A percentile compares a stretch with the other conserved stretches of the same genome.
Conservation (phyloP, 92 coral and sea anemone genomes). For the Epizoanthus stellaris region DNA sequence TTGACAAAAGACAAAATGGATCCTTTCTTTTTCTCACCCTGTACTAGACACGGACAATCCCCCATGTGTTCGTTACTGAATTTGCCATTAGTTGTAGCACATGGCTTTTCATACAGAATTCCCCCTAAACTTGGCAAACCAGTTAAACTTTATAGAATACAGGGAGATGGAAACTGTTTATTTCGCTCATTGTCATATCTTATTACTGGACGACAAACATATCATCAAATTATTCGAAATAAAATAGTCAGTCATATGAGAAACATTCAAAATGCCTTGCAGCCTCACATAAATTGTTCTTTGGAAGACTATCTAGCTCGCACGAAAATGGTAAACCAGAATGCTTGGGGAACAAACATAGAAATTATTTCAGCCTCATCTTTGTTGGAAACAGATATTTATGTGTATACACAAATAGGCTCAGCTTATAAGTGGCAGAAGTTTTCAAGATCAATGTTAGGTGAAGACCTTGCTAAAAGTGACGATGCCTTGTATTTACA, state of each 20-base stretch:
- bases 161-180: conserved; percentile 64
- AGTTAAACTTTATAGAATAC: conserved; percentile 16
- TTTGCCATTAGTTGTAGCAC: conserved; percentile 43
- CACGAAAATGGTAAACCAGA: conserved; percentile 30
- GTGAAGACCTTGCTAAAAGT: too few species aligned
- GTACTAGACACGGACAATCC: conserved; percentile 26
- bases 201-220: conserved; percentile 63
- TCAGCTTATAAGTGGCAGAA: conserved; percentile 34
- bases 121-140: conserved; percentile 16
- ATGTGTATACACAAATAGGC: conserved; percentile 46
- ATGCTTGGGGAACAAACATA: conserved; percentile 51
- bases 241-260: conserved; percentile 58
- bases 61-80: conserved; percentile 49
- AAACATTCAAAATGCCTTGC: conserved; percentile 15
- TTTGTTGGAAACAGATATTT: conserved; percentile 42
- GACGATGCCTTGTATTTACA: too few species aligned
- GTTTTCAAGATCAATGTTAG: conserved; percentile 19
- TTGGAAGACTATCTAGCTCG: conserved; percentile 35
- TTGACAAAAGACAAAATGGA: not conserved
- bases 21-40: conserved; percentile 5
- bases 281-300: conserved; percentile 33
- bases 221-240: conserved; percentile 33
- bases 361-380: conserved; percentile 58
- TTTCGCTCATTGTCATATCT: conserved; percentile 68
- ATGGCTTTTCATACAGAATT: not conserved